Base-by-base conservation (phyloP, 2,888 invertebrate genomes). In the Caenorhabditis wallacei region DNA sequence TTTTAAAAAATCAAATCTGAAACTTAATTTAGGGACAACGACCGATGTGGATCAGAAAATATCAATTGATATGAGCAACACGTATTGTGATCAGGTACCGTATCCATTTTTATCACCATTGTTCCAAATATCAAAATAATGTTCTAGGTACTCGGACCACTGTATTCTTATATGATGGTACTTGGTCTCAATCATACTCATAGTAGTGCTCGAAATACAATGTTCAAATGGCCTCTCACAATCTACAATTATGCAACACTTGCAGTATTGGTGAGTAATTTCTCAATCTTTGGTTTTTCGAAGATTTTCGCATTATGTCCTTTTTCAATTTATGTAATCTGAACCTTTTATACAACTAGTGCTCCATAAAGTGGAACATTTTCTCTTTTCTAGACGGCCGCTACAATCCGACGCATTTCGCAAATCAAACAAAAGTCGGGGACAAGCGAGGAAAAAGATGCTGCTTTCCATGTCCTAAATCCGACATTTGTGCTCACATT, bases 401-500 rank as follows among this genome's bases (percentile, higher is more conserved):
- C 85, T 26, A 86, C 86, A 46, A 79, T 84, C 37, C 82, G 86
- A 20, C 79, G 84, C 61, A 82, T 86, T 75, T 71, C 84, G 35
- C 86, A 86, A 80, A 80, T 86, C 63, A 83, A 74, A 63, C 82
- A 80, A 51, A 74, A 70, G 48, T 61, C 72, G 51, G 54, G 40
- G 43, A 63, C 57, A 18, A 74, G 35, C 40, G 79, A 75, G 37
- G 76, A 80, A 59, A 74, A 75, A 63, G 76, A 64, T 43, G 78
- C 63, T 76, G 80, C 79, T 30, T 85, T 85, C 35, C 82, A 86
- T 66, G 80, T 87, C 13, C 74, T 87, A 13, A 84, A 85, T 66
- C 87, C 87, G 24, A 82, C 83, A 13, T 81, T 85, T 68, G 87
- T 87, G n/a, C 64, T 87, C 59, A 87, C 87, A n/a, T 53, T 85